Conservation (phyloP, 2,797 vertebrate genomes). For the Lepus oiostolus region DNA sequence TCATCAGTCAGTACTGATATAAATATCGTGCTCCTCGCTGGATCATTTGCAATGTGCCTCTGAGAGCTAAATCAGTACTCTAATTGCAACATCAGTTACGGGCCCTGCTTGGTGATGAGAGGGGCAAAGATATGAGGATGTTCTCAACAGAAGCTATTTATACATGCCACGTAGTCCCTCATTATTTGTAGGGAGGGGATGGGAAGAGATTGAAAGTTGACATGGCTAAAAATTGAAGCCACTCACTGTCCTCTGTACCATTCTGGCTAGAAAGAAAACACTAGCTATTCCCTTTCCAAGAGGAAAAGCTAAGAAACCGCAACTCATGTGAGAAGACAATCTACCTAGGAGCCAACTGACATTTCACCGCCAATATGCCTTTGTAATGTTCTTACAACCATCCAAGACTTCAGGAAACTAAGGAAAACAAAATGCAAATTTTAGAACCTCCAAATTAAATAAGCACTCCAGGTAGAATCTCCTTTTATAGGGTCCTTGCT, state of each 20-base stretch:
- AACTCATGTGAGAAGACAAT: not conserved
- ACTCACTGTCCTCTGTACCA: not conserved
- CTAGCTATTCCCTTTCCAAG: slow-evolving; percentile 30
- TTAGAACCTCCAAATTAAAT: slow-evolving; percentile 31
- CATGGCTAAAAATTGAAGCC: slow-evolving; percentile 62
- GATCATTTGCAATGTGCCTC: slow-evolving; percentile 70
- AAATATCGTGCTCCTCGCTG: slow-evolving; percentile 72
- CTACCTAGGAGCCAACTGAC: not conserved
- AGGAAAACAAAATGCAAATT: slow-evolving; percentile 45
- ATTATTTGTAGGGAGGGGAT: slow-evolving; percentile 52
- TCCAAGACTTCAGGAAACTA: not conserved
- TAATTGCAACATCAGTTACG: slow-evolving; percentile 83
- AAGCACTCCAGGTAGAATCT: not conserved
- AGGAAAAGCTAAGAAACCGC: not conserved
- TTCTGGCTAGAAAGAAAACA: slow-evolving; percentile 18
- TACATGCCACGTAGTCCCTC: slow-evolving; percentile 58
- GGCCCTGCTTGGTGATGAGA: slow-evolving; percentile 75
- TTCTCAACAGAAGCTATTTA: slow-evolving; percentile 82
- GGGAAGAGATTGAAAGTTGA: slow-evolving; percentile 43
- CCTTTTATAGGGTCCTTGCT: not conserved
- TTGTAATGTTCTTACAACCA: not conserved
- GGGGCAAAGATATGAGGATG: slow-evolving; percentile 74
- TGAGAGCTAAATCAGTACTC: slow-evolving; percentile 82
- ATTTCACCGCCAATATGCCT: not conserved
- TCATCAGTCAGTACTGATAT: slow-evolving; percentile 80